Percentiles rank a stretch among this genome's conserved stretches.
These are phyloP conservation scores for Etheostoma cragini DNA, from an alignment of 2,113 vertebrate genomes.

Conservation along the genomic window DNA sequence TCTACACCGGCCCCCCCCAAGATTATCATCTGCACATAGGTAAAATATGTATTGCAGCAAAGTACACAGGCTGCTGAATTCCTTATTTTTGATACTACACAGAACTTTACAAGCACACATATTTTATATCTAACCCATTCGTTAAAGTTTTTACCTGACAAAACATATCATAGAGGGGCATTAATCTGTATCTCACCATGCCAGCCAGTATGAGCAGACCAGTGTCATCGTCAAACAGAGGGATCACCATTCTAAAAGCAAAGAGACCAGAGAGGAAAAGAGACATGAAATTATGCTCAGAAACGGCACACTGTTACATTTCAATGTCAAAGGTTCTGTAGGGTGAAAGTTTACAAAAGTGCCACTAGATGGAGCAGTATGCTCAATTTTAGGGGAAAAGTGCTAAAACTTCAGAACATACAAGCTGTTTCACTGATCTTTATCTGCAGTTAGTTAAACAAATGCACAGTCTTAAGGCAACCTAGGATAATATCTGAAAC, in stretches of 20 bases:
- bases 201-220: slow-evolving; percentile 90
- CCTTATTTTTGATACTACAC: not conserved
- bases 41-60: not conserved
- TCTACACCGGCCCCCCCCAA: not conserved
- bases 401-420: not conserved
- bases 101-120: not conserved
- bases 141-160: not conserved
- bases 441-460: slow-evolving; percentile 3
- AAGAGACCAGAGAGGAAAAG: slow-evolving; percentile 8
- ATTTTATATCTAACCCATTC: not conserved
- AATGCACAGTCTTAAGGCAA: not conserved
- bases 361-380: slow-evolving; percentile 66
- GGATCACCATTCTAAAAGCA: slow-evolving; percentile 86
- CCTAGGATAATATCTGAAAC: not conserved
- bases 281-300: not conserved
- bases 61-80: not conserved
- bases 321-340: not conserved
- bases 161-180: not conserved
- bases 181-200: slow-evolving; percentile 83
- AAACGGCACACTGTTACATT: not conserved
- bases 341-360: not conserved
- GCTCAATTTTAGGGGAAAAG: not conserved
- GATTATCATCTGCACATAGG: not conserved
- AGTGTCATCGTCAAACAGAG: slow-evolving; percentile 90
- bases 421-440: not conserved